Percentiles rank a stretch among this genome's conserved stretches.
Evolutionary conservation across 2,888 invertebrate species (phyloP).

Genomic region (Catocala fraxini): DNA sequence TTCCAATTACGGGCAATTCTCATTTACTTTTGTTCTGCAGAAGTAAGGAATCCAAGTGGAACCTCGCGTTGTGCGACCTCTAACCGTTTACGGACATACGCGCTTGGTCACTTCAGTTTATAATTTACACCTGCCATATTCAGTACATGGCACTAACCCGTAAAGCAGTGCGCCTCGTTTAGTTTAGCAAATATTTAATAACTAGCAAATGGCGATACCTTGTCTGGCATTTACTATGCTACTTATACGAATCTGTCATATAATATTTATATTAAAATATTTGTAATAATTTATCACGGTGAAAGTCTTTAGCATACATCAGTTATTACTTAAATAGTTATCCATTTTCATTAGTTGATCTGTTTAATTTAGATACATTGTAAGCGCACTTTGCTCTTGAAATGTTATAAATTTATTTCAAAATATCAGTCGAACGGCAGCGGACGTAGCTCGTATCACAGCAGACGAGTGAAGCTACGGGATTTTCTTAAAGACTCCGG

Average conservation of each 20-base stretch:
- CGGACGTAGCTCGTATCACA: conserved; percentile 47
- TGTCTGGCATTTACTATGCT: too few species aligned
- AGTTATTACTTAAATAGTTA: neutral
- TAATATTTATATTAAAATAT: conserved; percentile 1
- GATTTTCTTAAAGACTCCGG: conserved; percentile 76
- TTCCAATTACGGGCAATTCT: conserved; percentile 85
- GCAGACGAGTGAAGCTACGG: conserved; percentile 65
- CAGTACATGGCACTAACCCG: too few species aligned
- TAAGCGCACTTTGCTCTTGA: conserved; percentile 8
- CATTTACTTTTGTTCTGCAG: conserved; percentile 82
- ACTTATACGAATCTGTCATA: too few species aligned
- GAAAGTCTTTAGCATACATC: neutral
- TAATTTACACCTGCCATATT: conserved; percentile 20
- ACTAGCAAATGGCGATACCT: too few species aligned
- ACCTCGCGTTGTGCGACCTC: conserved; percentile 56
- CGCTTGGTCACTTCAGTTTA: conserved; percentile 37
- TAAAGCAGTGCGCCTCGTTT: too few species aligned
- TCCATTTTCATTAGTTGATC: neutral
- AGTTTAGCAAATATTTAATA: too few species aligned
- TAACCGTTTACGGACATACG: conserved; percentile 53
- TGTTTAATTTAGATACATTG: neutral
- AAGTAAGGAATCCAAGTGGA: conserved; percentile 72
- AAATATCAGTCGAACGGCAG: conserved; percentile 37
- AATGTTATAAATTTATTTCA: conserved; percentile 29
- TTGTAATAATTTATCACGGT: too few species aligned